Evolutionary conservation across 2,888 invertebrate genomes (phyloP).

Genomic region (Drosophila kanekoi): DNA sequence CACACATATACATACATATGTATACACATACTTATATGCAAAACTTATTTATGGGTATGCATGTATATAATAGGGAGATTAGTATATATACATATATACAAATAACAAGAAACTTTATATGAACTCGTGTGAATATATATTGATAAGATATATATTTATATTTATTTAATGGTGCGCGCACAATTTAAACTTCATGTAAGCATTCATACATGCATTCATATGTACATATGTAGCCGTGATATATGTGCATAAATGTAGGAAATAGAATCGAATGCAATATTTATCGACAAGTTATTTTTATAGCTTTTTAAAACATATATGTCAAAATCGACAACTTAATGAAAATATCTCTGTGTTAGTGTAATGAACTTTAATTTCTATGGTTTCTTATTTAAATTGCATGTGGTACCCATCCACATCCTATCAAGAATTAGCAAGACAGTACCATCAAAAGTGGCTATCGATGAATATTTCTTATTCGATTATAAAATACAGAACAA

Average conservation of each 20-base stretch:
- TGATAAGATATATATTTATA: background rate
- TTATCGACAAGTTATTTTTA: background rate
- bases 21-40: background rate
- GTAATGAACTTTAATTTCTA: background rate
- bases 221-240: background rate
- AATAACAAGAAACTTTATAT: background rate
- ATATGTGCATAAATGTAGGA: background rate
- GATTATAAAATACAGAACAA: constrained; percentile 2
- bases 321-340: background rate
- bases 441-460: background rate
- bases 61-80: background rate
- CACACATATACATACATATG: constrained; percentile 1
- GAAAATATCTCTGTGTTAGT: too few relatives aligned
- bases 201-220: background rate
- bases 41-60: background rate
- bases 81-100: background rate
- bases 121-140: background rate
- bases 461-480: constrained; percentile 14
- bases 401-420: background rate
- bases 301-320: background rate
- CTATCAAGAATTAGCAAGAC: background rate
- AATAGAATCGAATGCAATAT: background rate
- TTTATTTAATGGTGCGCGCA: background rate
- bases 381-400: background rate
- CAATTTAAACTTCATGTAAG: constrained; percentile 1